Conservation (phyloP, 2,797 vertebrate genomes). For the Danio tinwini region DNA sequence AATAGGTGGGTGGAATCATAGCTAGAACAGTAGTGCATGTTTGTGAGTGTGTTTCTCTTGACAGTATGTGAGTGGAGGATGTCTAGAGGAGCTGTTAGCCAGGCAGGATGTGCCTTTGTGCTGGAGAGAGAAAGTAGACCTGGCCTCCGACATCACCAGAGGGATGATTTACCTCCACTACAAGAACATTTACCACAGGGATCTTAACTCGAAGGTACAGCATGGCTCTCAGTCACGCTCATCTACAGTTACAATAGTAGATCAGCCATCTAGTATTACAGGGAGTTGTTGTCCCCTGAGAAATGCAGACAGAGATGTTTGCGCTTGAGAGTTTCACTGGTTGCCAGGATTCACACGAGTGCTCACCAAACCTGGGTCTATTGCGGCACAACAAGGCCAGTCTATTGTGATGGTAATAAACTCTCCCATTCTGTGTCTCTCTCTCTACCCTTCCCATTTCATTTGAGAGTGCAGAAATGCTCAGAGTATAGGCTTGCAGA, state of each 20-base stretch:
- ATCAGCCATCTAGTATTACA: not conserved
- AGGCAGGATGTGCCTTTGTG: constrained; percentile 78
- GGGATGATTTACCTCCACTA: constrained; percentile 92
- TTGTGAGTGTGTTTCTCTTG: not conserved
- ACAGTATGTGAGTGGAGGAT: constrained; percentile 88
- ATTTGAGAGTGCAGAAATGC: constrained; percentile 41
- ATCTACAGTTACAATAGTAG: not conserved
- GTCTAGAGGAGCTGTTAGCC: constrained; percentile 87
- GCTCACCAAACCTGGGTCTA: constrained; percentile 53
- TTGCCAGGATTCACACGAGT: constrained; percentile 72
- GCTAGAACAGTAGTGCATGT: not conserved
- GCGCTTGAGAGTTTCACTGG: constrained; percentile 50
- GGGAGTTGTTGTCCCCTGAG: not conserved
- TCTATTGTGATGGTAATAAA: constrained; percentile 73
- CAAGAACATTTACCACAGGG: constrained; percentile 90
- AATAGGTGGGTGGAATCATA: no score
- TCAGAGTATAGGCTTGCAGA: constrained; percentile 14
- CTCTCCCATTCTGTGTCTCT: constrained; percentile 43
- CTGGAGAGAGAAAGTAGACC: constrained; percentile 88
- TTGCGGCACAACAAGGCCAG: constrained; percentile 54
- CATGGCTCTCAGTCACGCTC: not conserved
- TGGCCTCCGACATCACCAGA: constrained; percentile 86
- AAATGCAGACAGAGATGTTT: constrained; percentile 16
- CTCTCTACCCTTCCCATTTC: constrained; percentile 16
- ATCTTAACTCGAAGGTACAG: constrained; percentile 80